phyloP scores from a whole-genome alignment of 2,888 invertebrate species.

The Zygogramma bicolorata region DNA sequence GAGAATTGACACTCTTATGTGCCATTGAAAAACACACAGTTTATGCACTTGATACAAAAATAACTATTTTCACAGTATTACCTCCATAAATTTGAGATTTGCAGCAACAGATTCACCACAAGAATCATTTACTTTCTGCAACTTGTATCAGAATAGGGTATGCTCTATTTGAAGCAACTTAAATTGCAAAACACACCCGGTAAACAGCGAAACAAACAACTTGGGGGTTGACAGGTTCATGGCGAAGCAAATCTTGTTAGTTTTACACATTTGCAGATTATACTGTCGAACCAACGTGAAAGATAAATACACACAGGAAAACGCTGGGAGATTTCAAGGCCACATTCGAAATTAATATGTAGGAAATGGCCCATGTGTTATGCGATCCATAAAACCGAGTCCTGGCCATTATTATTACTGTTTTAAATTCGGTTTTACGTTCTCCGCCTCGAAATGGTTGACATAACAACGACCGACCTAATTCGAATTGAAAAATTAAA shows the following conservation, averaged over 20 bases:
- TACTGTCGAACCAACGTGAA: constrained; percentile 48
- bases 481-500: background rate
- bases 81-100: no score
- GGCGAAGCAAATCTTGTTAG: background rate
- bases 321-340: constrained; percentile 54
- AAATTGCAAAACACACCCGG: no score
- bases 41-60: no score
- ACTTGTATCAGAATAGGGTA: no score
- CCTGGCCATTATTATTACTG: constrained; percentile 28
- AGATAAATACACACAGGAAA: constrained; percentile 56
- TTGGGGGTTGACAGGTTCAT: no score
- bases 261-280: constrained; percentile 11
- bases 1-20: no score
- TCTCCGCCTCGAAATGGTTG: background rate
- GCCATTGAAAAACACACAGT: no score
- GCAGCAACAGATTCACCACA: no score
- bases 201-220: no score
- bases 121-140: no score
- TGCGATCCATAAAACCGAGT: constrained; percentile 55
- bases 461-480: constrained; percentile 1
- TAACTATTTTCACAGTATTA: no score
- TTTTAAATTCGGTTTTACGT: constrained; percentile 28
- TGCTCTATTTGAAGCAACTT: no score
- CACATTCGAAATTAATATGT: constrained; percentile 52
- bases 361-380: constrained; percentile 59